Evolutionary conservation across 1,140 invertebrate species (phyloP).

Genomic region (Zaprionus lachaisei): DNA sequence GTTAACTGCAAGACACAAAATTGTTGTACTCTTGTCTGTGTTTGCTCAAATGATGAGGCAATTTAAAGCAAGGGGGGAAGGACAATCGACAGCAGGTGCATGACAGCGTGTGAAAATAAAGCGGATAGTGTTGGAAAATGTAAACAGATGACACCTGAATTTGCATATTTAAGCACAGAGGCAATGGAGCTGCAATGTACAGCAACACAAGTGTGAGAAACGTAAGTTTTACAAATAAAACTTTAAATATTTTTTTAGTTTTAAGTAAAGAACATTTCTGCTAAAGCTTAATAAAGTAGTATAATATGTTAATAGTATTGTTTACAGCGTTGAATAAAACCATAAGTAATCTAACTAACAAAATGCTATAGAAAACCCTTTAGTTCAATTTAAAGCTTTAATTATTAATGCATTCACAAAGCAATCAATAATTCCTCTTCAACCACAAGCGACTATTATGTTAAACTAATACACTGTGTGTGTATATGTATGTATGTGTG

Average conservation of each 20-base stretch:
- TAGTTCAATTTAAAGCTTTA: neutral
- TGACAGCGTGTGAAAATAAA: neutral
- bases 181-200: neutral
- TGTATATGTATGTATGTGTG: neutral
- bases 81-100: neutral
- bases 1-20: neutral
- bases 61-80: too few species aligned
- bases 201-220: neutral
- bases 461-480: neutral
- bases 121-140: slow-evolving; percentile 1
- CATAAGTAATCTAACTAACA: too few species aligned
- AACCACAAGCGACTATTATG: neutral
- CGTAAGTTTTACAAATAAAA: too few species aligned
- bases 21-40: too few species aligned
- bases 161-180: neutral
- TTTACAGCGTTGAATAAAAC: neutral
- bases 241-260: too few species aligned
- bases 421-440: neutral
- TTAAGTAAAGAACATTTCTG: too few species aligned
- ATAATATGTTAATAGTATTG: neutral
- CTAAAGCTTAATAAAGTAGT: too few species aligned
- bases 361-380: too few species aligned
- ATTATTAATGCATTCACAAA: neutral
- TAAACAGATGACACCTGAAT: neutral
- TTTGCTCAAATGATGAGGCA: too few species aligned